A percentile compares a stretch with the other conserved stretches of the same genome.
phyloP scores from a whole-genome alignment of 1,140 invertebrate species.

The Trachymyrmex cornetzi region DNA sequence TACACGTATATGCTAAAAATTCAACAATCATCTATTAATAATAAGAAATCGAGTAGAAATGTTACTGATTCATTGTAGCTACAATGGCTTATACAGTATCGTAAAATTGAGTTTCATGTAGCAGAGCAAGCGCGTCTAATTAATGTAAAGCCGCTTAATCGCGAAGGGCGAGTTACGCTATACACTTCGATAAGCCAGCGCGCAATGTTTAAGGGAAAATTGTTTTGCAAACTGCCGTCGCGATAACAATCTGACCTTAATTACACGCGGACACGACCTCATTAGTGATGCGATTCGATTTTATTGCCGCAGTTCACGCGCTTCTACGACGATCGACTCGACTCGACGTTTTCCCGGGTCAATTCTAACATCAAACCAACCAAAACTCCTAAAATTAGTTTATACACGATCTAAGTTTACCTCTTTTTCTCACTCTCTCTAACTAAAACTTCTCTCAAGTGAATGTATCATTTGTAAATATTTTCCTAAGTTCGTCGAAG shows the following conservation, averaged over 20 bases:
- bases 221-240: conserved; percentile 40
- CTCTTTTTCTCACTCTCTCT: conserved; percentile 2
- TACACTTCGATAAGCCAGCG: conserved; percentile 12
- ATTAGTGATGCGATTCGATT: conserved; percentile 67
- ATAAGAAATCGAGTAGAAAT: conserved; percentile 53
- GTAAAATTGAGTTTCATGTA: conserved; percentile 54
- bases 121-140: conserved; percentile 47
- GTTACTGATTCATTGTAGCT: conserved; percentile 27
- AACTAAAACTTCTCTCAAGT: conserved; percentile 64
- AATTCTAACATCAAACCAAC: conserved; percentile 71
- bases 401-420: conserved; percentile 65
- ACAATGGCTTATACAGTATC: conserved; percentile 40
- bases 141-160: conserved; percentile 57
- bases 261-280: conserved; percentile 27
- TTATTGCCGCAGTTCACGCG: conserved; percentile 56
- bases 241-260: conserved; percentile 36
- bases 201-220: conserved; percentile 32
- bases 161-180: conserved; percentile 22
- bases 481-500: conserved; percentile 55
- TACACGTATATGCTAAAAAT: conserved; percentile 47
- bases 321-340: conserved; percentile 66
- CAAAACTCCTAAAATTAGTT: conserved; percentile 72
- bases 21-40: conserved; percentile 49
- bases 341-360: conserved; percentile 54
- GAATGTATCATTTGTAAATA: conserved; percentile 61